Evolutionary conservation across 2,113 vertebrate genomes (phyloP).

Genomic region (Sturnus vulgaris): DNA sequence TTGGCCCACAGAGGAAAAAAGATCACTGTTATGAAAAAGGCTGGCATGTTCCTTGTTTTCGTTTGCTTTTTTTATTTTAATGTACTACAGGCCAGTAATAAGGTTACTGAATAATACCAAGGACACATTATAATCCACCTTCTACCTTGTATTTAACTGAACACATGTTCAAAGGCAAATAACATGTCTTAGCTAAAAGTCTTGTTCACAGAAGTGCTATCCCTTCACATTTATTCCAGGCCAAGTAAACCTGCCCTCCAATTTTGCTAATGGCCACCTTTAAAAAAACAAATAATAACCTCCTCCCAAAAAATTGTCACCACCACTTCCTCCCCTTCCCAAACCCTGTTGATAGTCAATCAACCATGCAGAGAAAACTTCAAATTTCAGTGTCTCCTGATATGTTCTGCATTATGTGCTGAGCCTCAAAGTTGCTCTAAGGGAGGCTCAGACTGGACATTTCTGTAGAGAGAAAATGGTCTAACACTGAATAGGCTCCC

Average conservation of each 20-base stretch:
- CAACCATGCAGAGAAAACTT: neutral
- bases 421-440: neutral
- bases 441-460: neutral
- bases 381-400: accelerated
- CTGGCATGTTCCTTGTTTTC: neutral
- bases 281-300: neutral
- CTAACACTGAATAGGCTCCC: neutral
- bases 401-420: neutral
- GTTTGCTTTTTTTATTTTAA: neutral
- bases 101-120: neutral
- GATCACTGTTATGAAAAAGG: neutral
- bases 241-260: neutral
- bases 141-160: neutral
- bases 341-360: neutral
- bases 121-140: neutral
- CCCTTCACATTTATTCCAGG: neutral
- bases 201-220: neutral
- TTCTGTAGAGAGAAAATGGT: neutral
- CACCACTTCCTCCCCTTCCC: neutral
- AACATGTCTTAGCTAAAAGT: neutral
- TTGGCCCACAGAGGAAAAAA: neutral
- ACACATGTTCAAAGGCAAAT: neutral
- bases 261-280: neutral
- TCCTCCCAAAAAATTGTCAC: accelerated
- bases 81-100: neutral